Conservation (phyloP, 2,113 vertebrate species). For the Callithrix jacchus region DNA sequence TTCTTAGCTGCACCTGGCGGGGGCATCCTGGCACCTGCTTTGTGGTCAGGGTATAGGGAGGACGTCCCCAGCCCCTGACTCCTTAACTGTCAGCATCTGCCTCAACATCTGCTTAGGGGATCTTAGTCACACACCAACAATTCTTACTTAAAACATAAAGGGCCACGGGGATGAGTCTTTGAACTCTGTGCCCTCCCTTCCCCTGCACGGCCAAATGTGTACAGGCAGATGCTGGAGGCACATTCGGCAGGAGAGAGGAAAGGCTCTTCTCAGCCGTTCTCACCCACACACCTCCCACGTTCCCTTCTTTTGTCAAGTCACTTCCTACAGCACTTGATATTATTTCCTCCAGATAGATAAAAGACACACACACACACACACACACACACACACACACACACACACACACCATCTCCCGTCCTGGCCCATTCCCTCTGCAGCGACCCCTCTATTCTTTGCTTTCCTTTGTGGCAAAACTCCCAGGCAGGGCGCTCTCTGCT, state of each 20-base stretch:
- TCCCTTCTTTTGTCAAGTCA: background rate
- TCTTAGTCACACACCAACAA: background rate
- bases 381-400: too few species aligned
- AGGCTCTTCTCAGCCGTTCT: rapidly evolving
- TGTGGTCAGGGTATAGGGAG: too few species aligned
- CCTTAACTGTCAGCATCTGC: background rate
- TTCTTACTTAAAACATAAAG: background rate
- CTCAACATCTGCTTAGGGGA: background rate
- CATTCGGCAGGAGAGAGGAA: rapidly evolving
- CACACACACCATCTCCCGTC: too few species aligned
- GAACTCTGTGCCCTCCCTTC: rapidly evolving
- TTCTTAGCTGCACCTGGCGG: rapidly evolving
- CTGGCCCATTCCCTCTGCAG: rapidly evolving
- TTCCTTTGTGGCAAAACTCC: background rate
- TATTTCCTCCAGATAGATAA: too few species aligned
- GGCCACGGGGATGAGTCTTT: rapidly evolving
- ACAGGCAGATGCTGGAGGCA: rapidly evolving
- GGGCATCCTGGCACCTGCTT: background rate
- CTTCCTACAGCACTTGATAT: rapidly evolving
- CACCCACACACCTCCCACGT: rapidly evolving
- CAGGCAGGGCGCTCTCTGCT: rapidly evolving
- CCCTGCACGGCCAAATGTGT: rapidly evolving
- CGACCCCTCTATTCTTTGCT: rapidly evolving
- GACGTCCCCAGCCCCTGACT: rapidly evolving
- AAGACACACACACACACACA: too few species aligned